Evolutionary conservation across 1,140 invertebrate genomes (phyloP).

Genomic region (Antheraea pernyi): DNA sequence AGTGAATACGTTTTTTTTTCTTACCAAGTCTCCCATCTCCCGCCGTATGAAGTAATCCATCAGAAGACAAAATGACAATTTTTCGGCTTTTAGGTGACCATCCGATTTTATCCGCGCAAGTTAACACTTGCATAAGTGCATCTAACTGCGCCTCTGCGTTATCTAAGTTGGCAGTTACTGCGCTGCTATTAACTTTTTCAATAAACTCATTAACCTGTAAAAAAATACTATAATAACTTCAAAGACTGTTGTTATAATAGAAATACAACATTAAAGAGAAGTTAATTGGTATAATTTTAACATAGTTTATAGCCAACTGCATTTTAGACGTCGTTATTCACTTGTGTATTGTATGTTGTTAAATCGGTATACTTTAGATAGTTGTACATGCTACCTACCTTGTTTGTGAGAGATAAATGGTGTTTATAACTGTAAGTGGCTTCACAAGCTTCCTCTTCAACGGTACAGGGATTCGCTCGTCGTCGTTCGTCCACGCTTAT

Average conservation of each 20-base stretch:
- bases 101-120: slow-evolving; percentile 87
- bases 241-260: neutral
- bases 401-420: slow-evolving; percentile 82
- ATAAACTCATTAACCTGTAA: slow-evolving; percentile 74
- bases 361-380: neutral
- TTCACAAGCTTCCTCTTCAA: slow-evolving; percentile 75
- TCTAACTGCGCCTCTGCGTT: slow-evolving; percentile 99
- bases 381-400: slow-evolving; percentile 52
- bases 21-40: slow-evolving; percentile 82
- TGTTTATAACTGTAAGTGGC: slow-evolving; percentile 86
- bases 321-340: neutral
- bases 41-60: slow-evolving; percentile 83
- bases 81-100: slow-evolving; percentile 81
- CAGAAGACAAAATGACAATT: slow-evolving; percentile 82
- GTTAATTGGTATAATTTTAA: too few species aligned
- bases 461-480: slow-evolving; percentile 79
- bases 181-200: slow-evolving; percentile 65
- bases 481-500: slow-evolving; percentile 78
- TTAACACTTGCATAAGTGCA: slow-evolving; percentile 98
- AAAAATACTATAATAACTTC: neutral
- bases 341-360: neutral
- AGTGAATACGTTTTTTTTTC: neutral
- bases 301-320: neutral
- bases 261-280: too few species aligned
- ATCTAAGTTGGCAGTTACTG: slow-evolving; percentile 97